Base-by-base conservation (phyloP, 2,888 invertebrate species). In the Plagodis pulveraria region DNA sequence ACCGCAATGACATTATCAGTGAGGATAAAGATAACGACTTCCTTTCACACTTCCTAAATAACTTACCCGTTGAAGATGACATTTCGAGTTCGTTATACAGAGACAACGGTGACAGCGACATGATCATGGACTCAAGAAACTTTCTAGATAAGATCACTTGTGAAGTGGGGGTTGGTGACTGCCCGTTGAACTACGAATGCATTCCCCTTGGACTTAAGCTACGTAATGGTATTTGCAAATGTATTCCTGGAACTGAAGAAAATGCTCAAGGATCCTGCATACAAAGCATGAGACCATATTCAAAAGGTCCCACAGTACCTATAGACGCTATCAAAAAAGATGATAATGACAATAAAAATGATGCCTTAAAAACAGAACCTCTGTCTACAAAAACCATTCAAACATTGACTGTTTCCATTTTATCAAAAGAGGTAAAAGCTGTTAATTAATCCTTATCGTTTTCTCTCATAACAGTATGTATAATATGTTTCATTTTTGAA, bases 101-200 rank as follows among this genome's bases (percentile, higher is more conserved):
- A 69, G 89, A 90, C 46, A 86, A 76, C 52, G 76, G 71, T 59
- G 91, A 91, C 40, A 84, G 84, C 72, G 85, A 93, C 48, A 91
- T 93, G 85, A 86, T 91, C 57, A 79, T 93, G 74, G 93, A 94
- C 36, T 93, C 93, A 7, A 81, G 87, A 2, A 93, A 84, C 58
- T 93, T 89, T 71, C 77, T 91, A 45, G 87, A 93, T 49, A 93
- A 93, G 66, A 86, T 93, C 9, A 83, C 93, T 5, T 96, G 96
- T 84, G 94, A 94, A 79, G 87, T 94, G 32, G 95, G 94, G 9
- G 76, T 82, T 0, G 92, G 82, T 50, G 89, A 93, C 50, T 97
- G 97, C 74, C 94, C 94, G 0, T 87, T 89, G 33, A 95, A 96
- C 79, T 96, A 97, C 78, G 94, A 95, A 70, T 97, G 97, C 78